Evolutionary conservation across 2,113 vertebrate genomes (phyloP).

Genomic region (Strix aluco): DNA sequence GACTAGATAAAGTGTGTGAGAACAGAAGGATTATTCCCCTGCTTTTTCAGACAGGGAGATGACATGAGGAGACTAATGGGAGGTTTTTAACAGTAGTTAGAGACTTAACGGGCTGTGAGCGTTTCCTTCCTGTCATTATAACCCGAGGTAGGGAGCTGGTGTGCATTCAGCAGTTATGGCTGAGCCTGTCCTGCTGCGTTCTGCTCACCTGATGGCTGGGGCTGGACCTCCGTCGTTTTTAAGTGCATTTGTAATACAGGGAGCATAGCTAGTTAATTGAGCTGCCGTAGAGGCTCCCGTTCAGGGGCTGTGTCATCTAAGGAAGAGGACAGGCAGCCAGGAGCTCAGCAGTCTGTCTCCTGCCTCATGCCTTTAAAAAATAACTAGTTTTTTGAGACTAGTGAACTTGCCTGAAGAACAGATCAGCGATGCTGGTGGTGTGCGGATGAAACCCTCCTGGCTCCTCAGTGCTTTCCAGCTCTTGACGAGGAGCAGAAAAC

Average conservation of each 20-base stretch:
- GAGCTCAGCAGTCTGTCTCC: not conserved
- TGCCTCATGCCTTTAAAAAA: not conserved
- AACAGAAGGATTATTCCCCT: not conserved
- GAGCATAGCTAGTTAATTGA: not conserved
- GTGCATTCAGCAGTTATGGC: not conserved
- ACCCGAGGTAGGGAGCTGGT: not conserved
- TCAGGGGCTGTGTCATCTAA: not conserved
- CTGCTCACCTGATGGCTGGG: not conserved
- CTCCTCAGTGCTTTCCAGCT: not conserved
- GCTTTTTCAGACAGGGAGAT: not conserved
- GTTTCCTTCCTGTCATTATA: not conserved
- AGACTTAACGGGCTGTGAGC: not conserved
- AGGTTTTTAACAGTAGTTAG: not conserved
- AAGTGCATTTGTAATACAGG: not conserved
- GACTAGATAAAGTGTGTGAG: not conserved
- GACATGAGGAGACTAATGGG: not conserved
- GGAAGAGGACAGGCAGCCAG: not conserved
- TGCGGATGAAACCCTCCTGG: not conserved
- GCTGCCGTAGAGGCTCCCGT: not conserved
- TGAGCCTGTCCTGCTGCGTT: not conserved
- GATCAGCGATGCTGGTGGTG: accelerated
- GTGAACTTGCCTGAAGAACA: not conserved
- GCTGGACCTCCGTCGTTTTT: accelerated
- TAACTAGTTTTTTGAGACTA: not conserved
- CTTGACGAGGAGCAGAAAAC: accelerated